A percentile compares a stretch with the other conserved stretches of the same genome.
phyloP scores from a whole-genome alignment of 1,140 invertebrate species.

The Microvelia longipes region DNA sequence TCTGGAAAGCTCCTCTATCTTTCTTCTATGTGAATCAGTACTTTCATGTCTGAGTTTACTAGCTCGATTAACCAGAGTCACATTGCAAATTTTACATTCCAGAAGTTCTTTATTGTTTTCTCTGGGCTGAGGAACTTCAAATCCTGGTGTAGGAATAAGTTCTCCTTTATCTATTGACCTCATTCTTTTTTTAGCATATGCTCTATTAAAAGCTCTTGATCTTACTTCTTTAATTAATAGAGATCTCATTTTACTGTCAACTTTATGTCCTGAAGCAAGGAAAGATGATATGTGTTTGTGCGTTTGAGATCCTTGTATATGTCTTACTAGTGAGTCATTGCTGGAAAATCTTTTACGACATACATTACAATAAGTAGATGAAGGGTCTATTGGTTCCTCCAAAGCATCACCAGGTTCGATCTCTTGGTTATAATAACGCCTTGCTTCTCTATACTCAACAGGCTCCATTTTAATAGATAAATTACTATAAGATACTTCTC shows the following conservation, averaged over 20 bases:
- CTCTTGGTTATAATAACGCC: not conserved
- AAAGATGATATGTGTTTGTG: not conserved
- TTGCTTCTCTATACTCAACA: not conserved
- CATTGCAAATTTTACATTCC: conserved; percentile 1
- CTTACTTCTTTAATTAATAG: not conserved
- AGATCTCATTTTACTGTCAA: not conserved
- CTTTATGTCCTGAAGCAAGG: not conserved
- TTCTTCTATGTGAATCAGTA: not conserved
- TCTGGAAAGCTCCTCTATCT: not conserved
- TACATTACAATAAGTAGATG: not conserved
- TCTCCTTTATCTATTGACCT: not conserved
- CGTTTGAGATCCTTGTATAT: not conserved
- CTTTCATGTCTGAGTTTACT: not conserved
- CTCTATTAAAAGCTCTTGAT: not conserved
- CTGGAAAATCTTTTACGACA: not conserved
- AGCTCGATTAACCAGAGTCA: not conserved
- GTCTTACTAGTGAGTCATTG: not conserved
- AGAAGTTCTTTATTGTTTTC: not conserved
- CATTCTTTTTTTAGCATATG: not conserved
- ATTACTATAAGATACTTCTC: not conserved
- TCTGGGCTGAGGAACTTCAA: not conserved
- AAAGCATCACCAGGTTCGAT: not conserved
- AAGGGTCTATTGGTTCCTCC: not conserved
- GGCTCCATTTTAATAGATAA: not conserved
- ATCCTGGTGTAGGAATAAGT: not conserved